Evolutionary conservation across 2,797 vertebrate species (phyloP).

Genomic region (Heteromormyrus szaboi): DNA sequence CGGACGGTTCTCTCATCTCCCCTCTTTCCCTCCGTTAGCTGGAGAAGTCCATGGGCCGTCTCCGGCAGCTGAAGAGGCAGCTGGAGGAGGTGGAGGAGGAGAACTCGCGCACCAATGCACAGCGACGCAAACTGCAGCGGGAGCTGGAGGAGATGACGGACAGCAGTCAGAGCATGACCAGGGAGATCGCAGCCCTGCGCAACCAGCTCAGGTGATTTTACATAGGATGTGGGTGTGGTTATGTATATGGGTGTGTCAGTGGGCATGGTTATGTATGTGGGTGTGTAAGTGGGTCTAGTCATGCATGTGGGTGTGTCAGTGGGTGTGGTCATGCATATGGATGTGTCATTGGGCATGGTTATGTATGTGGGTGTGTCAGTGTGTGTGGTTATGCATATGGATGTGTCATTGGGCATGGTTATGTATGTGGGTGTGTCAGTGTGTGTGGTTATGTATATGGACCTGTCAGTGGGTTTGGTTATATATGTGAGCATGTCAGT

Average conservation of each 20-base stretch:
- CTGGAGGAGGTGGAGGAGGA: conserved; percentile 89
- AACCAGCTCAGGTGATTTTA: conserved; percentile 75
- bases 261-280: neutral
- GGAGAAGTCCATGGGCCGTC: conserved; percentile 78
- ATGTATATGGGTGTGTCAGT: neutral
- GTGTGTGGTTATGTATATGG: neutral
- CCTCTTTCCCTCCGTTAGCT: conserved; percentile 52
- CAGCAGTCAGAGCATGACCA: conserved; percentile 75
- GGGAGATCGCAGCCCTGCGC: conserved; percentile 76
- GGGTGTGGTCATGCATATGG: neutral
- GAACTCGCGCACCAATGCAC: conserved; percentile 78
- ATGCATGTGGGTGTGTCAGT: neutral
- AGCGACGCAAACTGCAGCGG: conserved; percentile 77
- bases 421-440: neutral
- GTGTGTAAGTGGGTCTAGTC: neutral
- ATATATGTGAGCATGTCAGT: too few relatives aligned
- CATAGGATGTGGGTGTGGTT: neutral
- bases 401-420: neutral
- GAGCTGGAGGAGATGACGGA: conserved; percentile 81
- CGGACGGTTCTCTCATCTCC: neutral
- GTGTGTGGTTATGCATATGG: neutral
- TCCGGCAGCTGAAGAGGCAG: conserved; percentile 85
- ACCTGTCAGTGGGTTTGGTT: too few relatives aligned
- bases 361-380: neutral
- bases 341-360: neutral